Percentiles rank a stretch among this genome's conserved stretches.
Conservation (phyloP, 64 coral and sea anemone species). For the Stichodactyla mertensii region DNA sequence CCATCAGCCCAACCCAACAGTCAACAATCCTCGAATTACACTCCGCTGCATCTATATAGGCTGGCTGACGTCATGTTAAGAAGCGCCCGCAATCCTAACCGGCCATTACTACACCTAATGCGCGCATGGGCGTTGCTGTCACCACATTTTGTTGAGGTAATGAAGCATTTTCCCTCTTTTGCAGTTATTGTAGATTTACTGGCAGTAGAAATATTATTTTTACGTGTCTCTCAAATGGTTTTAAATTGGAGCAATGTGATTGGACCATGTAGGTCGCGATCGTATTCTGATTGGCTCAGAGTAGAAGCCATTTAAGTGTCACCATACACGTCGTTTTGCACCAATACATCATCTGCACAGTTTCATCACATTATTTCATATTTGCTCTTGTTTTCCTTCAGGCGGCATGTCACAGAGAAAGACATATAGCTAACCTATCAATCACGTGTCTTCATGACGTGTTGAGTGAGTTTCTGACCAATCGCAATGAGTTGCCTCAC, state of each 20-base stretch:
- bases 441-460: conserved; percentile 81
- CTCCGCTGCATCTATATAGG: conserved; percentile 86
- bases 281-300: not conserved
- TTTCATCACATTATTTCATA: not conserved
- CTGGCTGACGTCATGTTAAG: conserved; percentile 91
- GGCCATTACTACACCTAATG: conserved; percentile 92
- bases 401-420: conserved; percentile 78
- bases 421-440: conserved; percentile 85
- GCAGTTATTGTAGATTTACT: not conserved
- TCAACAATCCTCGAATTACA: conserved; percentile 37
- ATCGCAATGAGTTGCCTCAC: conserved; percentile 91
- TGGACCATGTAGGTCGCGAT: not conserved
- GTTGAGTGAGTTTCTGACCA: conserved; percentile 67
- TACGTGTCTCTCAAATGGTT: too few relatives aligned
- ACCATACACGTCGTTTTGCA: not conserved
- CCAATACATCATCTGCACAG: not conserved
- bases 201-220: too few relatives aligned
- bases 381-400: not conserved
- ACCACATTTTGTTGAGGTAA: conserved; percentile 89
- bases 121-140: conserved; percentile 85
- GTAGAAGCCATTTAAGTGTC: not conserved
- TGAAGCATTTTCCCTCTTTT: not conserved
- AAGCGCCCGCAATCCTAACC: conserved; percentile 82
- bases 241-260: not conserved
- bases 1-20: not conserved